These are phyloP conservation scores for Cataglyphis rosenhaueri DNA, from an alignment of 2,888 invertebrate species.

Conservation along the genomic window DNA sequence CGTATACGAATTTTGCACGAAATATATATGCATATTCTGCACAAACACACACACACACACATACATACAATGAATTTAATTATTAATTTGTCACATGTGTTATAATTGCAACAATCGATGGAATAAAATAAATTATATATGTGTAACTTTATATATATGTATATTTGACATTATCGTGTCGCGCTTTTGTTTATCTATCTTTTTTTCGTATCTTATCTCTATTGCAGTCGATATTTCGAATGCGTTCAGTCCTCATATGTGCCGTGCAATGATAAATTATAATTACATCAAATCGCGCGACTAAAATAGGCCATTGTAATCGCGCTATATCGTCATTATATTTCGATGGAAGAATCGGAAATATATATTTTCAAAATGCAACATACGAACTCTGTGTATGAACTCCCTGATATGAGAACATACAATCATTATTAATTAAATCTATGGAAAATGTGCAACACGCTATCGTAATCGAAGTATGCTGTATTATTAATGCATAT, in stretches of 20 bases:
- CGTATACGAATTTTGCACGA: constrained; percentile 75
- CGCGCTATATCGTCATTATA: constrained; percentile 11
- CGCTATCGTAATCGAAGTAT: neutral
- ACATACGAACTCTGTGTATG: neutral
- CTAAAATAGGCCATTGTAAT: constrained; percentile 35
- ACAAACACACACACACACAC: constrained; percentile 57
- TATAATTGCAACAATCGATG: constrained; percentile 51
- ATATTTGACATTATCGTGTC: constrained; percentile 16
- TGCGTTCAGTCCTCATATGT: constrained; percentile 49
- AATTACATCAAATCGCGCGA: neutral
- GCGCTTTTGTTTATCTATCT: constrained; percentile 19
- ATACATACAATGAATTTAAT: constrained; percentile 57
- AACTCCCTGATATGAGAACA: neutral
- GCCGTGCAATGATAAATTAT: neutral
- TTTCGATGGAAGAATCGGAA: constrained; percentile 16
- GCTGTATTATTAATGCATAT: neutral
- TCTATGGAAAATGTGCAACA: neutral
- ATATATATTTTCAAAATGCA: neutral
- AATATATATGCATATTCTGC: constrained; percentile 53
- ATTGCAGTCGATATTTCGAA: constrained; percentile 47
- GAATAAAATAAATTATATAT: constrained; percentile 59
- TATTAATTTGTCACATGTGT: constrained; percentile 51
- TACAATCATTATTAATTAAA: neutral
- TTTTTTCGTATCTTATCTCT: constrained; percentile 40
- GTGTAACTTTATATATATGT: constrained; percentile 30